Evolutionary conservation across 23 tunicate genomes (phyloP).

Genomic region (Trididemnum clinides): DNA sequence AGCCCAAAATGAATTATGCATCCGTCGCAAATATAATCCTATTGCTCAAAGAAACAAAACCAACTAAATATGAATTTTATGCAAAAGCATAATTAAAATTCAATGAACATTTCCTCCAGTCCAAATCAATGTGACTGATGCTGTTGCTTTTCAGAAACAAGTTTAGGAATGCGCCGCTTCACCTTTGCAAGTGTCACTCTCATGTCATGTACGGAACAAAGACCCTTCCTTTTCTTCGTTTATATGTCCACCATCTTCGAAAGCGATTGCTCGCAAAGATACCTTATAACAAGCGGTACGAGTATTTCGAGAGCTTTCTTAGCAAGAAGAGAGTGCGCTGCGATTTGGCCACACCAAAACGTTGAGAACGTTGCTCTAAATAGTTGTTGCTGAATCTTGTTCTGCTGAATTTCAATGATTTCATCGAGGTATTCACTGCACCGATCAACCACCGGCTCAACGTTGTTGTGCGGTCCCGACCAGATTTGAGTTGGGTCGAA

Average conservation of each 20-base stretch:
- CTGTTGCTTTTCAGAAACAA: background rate
- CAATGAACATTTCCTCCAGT: background rate
- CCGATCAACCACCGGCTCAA: no score
- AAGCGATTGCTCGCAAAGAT: background rate
- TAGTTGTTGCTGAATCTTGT: no score
- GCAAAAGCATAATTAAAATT: background rate
- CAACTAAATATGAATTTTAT: background rate
- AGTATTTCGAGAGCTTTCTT: background rate
- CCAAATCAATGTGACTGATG: background rate
- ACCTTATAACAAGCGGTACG: background rate
- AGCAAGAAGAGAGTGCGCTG: no score
- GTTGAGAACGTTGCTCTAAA: no score
- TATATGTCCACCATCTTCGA: background rate
- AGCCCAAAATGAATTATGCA: background rate
- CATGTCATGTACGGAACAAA: background rate
- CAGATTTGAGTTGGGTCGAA: no score
- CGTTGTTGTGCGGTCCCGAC: no score
- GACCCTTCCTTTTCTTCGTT: background rate
- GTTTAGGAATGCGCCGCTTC: background rate
- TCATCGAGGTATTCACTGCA: no score
- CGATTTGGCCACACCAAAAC: no score
- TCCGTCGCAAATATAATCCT: background rate
- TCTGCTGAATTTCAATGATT: no score
- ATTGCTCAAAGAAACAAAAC: background rate
- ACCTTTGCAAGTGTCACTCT: background rate